A percentile compares a stretch with the other conserved stretches of the same genome.
Evolutionary conservation across 2,113 vertebrate genomes (phyloP).

Genomic region (Leptobrachium leishanense): DNA sequence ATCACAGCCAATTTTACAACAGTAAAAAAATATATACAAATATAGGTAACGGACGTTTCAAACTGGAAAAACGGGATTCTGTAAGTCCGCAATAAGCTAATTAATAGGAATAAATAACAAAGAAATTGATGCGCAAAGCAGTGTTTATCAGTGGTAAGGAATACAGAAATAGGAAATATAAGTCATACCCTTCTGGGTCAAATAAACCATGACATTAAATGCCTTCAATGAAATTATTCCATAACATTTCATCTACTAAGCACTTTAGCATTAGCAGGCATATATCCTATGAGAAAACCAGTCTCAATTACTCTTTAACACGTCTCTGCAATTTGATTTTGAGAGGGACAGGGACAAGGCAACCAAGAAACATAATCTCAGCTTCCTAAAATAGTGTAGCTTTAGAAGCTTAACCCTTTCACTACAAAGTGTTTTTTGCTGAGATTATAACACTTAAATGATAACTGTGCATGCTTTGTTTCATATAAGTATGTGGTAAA

Average conservation of each 20-base stretch:
- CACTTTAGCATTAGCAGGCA: conserved; percentile 7
- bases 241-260: conserved; percentile 26
- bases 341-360: conserved; percentile 8
- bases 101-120: too few species aligned
- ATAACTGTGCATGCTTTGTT: too few species aligned
- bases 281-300: conserved; percentile 20
- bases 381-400: too few species aligned
- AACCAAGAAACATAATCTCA: neutral
- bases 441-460: too few species aligned
- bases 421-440: too few species aligned
- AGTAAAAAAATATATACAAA: too few species aligned
- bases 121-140: neutral
- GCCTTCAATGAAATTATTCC: conserved; percentile 12
- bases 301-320: conserved; percentile 10
- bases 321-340: conserved; percentile 18
- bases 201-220: conserved; percentile 15
- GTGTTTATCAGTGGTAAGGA: neutral
- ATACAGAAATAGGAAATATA: conserved; percentile 9
- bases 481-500: too few species aligned
- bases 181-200: conserved; percentile 19
- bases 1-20: too few species aligned
- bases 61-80: too few species aligned
- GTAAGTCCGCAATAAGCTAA: too few species aligned
- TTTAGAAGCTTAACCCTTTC: too few species aligned
- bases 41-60: too few species aligned